A percentile compares a stretch with the other conserved stretches of the same genome.
phyloP scores from a whole-genome alignment of 2,113 vertebrate genomes.

The Ceratotherium simum region DNA sequence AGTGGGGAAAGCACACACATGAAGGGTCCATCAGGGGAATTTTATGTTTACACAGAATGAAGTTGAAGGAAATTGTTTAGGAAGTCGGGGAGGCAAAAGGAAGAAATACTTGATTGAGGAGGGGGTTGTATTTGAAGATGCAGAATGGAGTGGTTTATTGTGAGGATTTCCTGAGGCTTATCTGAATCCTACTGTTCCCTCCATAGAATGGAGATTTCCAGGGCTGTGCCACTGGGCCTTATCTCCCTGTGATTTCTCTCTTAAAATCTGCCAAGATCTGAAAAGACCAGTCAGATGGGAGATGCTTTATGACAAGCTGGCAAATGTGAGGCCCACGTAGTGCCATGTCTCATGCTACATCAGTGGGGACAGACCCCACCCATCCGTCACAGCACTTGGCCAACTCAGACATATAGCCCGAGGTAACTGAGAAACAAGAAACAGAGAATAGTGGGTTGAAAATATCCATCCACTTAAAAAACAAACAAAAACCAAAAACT shows the following conservation, averaged over 20 bases:
- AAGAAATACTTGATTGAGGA: neutral
- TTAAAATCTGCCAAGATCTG: neutral
- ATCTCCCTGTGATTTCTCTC: neutral
- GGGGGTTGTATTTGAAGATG: neutral
- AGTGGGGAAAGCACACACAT: neutral
- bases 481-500: neutral
- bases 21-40: neutral
- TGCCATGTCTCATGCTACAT: accelerated
- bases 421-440: neutral
- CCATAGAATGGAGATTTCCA: neutral
- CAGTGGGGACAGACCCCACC: accelerated
- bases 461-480: neutral
- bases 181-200: neutral
- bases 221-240: neutral
- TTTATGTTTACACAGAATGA: neutral
- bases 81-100: neutral
- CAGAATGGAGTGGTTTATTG: neutral
- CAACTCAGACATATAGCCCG: neutral
- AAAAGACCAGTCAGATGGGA: neutral
- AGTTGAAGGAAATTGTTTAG: neutral
- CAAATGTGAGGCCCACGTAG: accelerated
- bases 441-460: neutral
- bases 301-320: neutral
- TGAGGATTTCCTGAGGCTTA: neutral
- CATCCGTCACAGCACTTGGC: accelerated